Percentiles rank a stretch among this genome's conserved stretches.
These are phyloP conservation scores for Trachops cirrhosus DNA, from an alignment of 2,797 vertebrate genomes.

Conservation along the genomic window DNA sequence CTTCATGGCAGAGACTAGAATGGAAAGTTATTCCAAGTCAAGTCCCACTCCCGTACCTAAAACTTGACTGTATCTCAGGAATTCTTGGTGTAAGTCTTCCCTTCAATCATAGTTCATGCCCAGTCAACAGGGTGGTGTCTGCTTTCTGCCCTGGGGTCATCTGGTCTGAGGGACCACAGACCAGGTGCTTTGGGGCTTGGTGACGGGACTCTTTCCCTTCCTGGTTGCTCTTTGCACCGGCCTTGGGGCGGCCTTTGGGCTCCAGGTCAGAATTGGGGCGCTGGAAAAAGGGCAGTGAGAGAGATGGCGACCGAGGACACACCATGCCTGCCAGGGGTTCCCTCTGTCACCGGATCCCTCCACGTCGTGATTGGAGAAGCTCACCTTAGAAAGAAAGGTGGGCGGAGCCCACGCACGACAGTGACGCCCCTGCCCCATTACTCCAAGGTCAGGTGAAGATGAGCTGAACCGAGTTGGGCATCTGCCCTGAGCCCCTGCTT, in stretches of 20 bases:
- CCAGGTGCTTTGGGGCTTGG: neutral
- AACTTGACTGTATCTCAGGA: neutral
- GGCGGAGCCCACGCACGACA: fast-evolving
- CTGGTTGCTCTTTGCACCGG: neutral
- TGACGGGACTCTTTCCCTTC: neutral
- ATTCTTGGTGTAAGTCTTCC: neutral
- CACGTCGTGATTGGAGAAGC: neutral
- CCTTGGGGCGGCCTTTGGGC: neutral
- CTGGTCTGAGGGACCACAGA: neutral
- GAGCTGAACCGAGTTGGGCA: neutral
- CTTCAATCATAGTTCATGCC: neutral
- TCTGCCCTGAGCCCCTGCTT: neutral
- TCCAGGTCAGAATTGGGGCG: neutral
- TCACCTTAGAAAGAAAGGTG: neutral
- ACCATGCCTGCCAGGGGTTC: neutral
- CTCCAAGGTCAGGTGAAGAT: neutral
- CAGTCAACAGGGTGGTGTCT: neutral
- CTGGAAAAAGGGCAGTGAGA: neutral
- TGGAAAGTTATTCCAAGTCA: neutral
- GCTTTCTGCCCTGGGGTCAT: neutral
- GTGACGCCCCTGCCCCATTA: fast-evolving
- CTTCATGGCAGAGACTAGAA: conserved; percentile 34
- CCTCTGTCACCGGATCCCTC: neutral
- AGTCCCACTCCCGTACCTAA: neutral
- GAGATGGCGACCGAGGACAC: neutral